A percentile compares a stretch with the other conserved stretches of the same genome.
These are phyloP conservation scores for Craniophora ligustri DNA, from an alignment of 2,888 invertebrate genomes.

Conservation along the genomic window DNA sequence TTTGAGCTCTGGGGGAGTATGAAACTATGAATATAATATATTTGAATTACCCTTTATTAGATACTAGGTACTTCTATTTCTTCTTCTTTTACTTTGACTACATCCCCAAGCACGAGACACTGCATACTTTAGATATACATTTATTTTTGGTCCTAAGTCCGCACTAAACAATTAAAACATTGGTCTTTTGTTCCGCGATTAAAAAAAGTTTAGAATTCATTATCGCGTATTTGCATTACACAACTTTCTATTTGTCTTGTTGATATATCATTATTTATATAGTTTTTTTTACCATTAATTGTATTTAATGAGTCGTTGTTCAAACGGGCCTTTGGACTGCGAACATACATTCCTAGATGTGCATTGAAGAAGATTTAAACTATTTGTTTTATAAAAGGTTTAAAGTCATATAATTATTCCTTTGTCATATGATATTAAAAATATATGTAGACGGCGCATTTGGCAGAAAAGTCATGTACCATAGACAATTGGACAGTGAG, in stretches of 20 bases:
- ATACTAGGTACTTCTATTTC: too few species aligned
- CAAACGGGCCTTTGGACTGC: not conserved
- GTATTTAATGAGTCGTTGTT: not conserved
- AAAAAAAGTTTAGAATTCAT: slow-evolving; percentile 10
- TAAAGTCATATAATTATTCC: slow-evolving; percentile 4
- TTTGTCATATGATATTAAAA: slow-evolving; percentile 23
- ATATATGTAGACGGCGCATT: slow-evolving; percentile 5
- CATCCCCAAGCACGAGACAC: too few species aligned
- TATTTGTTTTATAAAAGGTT: slow-evolving; percentile 5
- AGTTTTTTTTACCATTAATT: not conserved
- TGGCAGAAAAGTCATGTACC: not conserved
- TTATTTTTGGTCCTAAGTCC: too few species aligned
- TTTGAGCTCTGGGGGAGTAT: too few species aligned
- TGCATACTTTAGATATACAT: too few species aligned
- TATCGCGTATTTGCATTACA: not conserved
- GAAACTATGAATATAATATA: too few species aligned
- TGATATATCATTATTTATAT: too few species aligned
- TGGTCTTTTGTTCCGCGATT: not conserved
- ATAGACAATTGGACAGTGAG: slow-evolving; percentile 1
- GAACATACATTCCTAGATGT: not conserved
- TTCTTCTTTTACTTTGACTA: too few species aligned
- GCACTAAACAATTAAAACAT: not conserved
- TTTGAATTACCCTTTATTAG: too few species aligned
- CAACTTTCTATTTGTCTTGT: too few species aligned
- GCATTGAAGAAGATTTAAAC: slow-evolving; percentile 7